Evolutionary conservation across 2,888 invertebrate species (phyloP), one percentile per base, ranked within the genome.

Genomic region (Laspeyria flexula): DNA sequence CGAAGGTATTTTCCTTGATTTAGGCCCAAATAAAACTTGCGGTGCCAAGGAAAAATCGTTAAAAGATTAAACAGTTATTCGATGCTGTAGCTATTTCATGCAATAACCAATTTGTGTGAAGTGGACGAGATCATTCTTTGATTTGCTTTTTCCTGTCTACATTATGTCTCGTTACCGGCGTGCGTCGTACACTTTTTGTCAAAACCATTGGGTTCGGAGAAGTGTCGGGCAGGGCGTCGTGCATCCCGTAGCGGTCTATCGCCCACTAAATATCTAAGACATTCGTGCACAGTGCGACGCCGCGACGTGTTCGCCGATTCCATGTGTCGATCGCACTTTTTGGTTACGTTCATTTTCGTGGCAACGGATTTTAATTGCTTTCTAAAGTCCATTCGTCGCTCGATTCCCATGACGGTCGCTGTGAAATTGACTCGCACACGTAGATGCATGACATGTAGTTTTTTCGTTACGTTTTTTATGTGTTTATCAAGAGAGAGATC

Each of bases 391-490:
- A 86, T 87, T 87, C 87, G 87, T 83, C 85, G 83, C 82, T 85
- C 83, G 83, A 90, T 90, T 92, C 92, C 90, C 92, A 91, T 88
- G 91, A 86, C 90, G 83, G 86, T 81, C 85, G 83, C 86, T 85
- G 86, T 88, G 88, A 90, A 90, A 90, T 89, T 83, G 89, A 87
- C 88, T 84, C 86, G 87, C 90, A 90, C 89, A 90, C 90, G 89
- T 89, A 88, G 89, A 88, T 90, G 89, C 92, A 90, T 91, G 92
- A 91, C 91, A 89, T 89, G 91, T 90, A 86, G 88, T 88, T 92
- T 90, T 90, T 88, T 86, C 83, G 81, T 81, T 79, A 75, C 70
- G 59, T 76, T 81, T 87, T 88, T 89, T 88, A 86, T 75, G 60
- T 85, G 83, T 90, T 90, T 90, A 86, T 85, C 85, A 77, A 86